These are phyloP conservation scores for Cuculus canorus DNA, from an alignment of 2,797 vertebrate species.

Conservation along the genomic window DNA sequence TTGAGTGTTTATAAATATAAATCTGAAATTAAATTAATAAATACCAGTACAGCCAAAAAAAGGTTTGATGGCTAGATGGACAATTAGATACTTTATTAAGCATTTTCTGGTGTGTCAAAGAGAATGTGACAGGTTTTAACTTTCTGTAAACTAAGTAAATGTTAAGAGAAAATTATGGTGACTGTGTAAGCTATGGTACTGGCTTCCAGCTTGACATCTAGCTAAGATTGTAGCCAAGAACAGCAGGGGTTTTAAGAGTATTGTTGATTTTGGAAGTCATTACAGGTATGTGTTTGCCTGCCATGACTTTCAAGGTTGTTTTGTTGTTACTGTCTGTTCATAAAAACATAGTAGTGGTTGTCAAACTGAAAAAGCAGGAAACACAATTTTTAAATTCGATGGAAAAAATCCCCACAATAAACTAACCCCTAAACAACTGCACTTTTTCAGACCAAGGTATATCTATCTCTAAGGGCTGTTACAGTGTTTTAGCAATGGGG, in stretches of 20 bases:
- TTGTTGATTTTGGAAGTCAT: not conserved
- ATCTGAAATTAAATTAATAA: not conserved
- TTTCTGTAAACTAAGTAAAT: not conserved
- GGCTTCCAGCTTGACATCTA: not conserved
- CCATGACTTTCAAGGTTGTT: not conserved
- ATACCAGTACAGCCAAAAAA: not conserved
- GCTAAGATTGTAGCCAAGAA: not conserved
- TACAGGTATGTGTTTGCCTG: fast-evolving
- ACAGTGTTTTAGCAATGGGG: fast-evolving
- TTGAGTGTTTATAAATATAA: not conserved
- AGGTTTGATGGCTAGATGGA: not conserved
- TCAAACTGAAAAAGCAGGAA: not conserved
- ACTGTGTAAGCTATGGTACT: not conserved
- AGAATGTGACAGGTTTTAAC: not conserved
- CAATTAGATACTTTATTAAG: not conserved
- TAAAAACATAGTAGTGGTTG: not conserved
- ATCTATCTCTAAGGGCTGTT: fast-evolving
- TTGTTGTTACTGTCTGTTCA: not conserved
- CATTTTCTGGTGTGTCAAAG: not conserved
- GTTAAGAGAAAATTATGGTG: not conserved
- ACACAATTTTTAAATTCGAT: not conserved
- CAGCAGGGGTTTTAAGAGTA: not conserved
- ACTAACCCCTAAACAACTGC: not conserved
- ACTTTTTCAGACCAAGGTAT: fast-evolving
- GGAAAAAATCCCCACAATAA: not conserved